Base-by-base conservation (phyloP, 2,797 vertebrate species). In the Myoxocephalus aenaeus region DNA sequence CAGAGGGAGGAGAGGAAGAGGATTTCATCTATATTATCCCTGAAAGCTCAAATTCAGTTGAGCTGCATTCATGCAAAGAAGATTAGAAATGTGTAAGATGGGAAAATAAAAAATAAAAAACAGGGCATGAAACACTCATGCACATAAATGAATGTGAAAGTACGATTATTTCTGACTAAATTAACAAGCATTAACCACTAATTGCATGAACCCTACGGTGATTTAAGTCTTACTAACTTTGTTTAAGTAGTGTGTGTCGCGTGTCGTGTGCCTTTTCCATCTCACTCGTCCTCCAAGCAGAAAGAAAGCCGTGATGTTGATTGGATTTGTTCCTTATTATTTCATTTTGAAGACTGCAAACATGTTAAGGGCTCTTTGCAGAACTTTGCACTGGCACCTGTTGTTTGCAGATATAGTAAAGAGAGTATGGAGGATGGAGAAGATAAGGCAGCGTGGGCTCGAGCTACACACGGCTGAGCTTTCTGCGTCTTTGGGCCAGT, bases 81-180 rank as follows among this genome's bases (percentile, higher is more conserved):
- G 71, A 86, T 85, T 84, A 79, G 59, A 77, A 77, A 85, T 77
- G 50, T 77, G 68, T 79, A 57, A 53, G 34, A 81, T 63, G 67
- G 38, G 17, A 20, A 20, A 48, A 58, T 34, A 58, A 44, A 63
- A 62, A 71, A n/a, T n/a, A n/a, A 64, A 75, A 69, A 65, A 57
- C 56, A n/a, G 11, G 8, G 6, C 7, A 36, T 59, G 40, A 63
- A 73, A 65, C 9, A 34, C 32, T 74, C n/a, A 48, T 54, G 53
- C 8, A 62, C 62, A 73, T 65, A 54, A 32, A 61, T 61, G 1
- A 34, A 77, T 12, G 51, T 42, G 11, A 44, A 15, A 66, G 18
- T 46, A 17, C 9, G 8, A 17, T 34, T 79, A 75, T 5, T 18
- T 46, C 20, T 3, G 12, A 17, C 20, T 25, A 38, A 56, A 69